Conservation (phyloP, 1,140 invertebrate species). For the Platyura marginata region DNA sequence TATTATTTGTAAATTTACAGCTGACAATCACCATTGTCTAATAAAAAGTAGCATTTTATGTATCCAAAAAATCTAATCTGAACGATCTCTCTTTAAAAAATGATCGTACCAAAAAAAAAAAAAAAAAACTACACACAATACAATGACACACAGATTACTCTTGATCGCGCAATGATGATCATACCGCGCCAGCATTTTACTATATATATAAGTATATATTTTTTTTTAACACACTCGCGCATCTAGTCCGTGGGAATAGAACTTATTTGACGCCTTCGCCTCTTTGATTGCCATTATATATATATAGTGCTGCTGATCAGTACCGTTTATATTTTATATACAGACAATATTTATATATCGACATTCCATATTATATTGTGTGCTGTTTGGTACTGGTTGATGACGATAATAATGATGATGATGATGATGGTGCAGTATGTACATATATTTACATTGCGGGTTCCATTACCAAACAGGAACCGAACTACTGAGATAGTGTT, state of each 20-base stretch:
- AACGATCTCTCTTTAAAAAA: too few species aligned
- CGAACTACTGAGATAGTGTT: not conserved
- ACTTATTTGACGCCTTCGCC: constrained; percentile 1
- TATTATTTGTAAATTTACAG: too few species aligned
- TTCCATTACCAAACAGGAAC: not conserved
- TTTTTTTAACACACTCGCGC: too few species aligned
- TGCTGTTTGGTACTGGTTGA: not conserved
- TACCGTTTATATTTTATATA: not conserved
- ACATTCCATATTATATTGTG: not conserved
- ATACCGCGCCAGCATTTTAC: too few species aligned
- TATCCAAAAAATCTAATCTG: too few species aligned
- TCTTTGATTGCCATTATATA: not conserved
- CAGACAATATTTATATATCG: not conserved
- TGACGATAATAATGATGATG: not conserved
- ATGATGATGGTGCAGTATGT: not conserved
- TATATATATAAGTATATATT: too few species aligned
- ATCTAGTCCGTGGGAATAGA: constrained; percentile 2
- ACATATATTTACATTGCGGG: not conserved
- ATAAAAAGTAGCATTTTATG: too few species aligned
- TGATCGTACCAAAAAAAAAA: too few species aligned
- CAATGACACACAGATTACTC: too few species aligned
- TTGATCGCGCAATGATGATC: too few species aligned
- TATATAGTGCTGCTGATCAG: not conserved
- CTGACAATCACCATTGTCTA: too few species aligned
- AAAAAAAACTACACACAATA: too few species aligned